Base-by-base conservation (phyloP, 1,140 invertebrate genomes). In the Teleopsis dalmanni region DNA sequence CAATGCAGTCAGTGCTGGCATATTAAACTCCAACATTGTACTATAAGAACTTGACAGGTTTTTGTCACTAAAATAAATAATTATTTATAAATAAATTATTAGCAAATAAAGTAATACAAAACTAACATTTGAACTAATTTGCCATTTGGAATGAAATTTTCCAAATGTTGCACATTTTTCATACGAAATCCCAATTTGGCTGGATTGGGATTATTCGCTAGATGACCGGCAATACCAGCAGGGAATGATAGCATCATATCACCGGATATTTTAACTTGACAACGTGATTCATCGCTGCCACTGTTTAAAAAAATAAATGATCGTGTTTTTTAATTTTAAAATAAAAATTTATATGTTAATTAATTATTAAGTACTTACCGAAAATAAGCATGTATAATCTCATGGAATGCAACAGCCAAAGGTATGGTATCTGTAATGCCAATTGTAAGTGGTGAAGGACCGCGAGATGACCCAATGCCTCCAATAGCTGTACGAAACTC, bases 211-310 rank as follows among this genome's bases (percentile, higher is more conserved):
- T 96, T 96, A 71, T 91, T 91, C 2, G 91, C 85, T 47, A 95
- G 76, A 26, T 95, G 87, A 53, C 87, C 83, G 47, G 96, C 88
- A 59, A 98, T 95, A 18, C 94, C 94, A 41, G 93, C 91, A 38
- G 95, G 94, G 72, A 98, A 97, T 23, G 92, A 96, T 48, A 98
- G 74, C 89, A 96, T 95, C 85, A 97, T 91, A 73, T 95, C 92
- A 44, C 94, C 95, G 38, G 87, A 90, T 71, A 96, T 85, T 71
- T 91, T 91, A 1, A 96, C 91, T 74, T 93, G 89, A 72, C 93
- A 96, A 56, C 91, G 88, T 42, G 76, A 76, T 58, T 84, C 82
- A 54, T 83, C 81, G 36, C 80, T 80, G 36, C 82, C 82, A 55
- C 73, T 70, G 41, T 43, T 18, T 16, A 26, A 18, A 19, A 16